Evolutionary conservation across 2,113 vertebrate genomes (phyloP).

Genomic region (Symphodus melops): DNA sequence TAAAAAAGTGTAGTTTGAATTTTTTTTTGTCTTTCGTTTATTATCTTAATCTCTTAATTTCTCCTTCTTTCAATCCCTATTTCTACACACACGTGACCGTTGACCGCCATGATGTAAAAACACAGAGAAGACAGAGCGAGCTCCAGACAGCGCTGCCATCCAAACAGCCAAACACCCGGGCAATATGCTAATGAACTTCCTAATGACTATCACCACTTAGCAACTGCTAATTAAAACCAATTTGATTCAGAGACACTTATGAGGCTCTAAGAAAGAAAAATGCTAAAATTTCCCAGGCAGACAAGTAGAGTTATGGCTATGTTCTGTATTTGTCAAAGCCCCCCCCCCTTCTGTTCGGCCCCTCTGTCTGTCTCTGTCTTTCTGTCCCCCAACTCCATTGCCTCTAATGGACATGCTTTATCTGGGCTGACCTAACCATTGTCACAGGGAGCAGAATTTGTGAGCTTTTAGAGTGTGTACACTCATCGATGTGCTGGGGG

Average conservation of each 20-base stretch:
- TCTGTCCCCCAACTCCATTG: constrained; percentile 77
- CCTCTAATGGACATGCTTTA: constrained; percentile 86
- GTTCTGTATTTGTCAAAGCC: constrained; percentile 72
- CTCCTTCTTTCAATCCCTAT: rapidly evolving
- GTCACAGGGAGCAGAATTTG: constrained; percentile 82
- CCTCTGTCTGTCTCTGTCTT: constrained; percentile 69
- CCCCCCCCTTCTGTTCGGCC: constrained; percentile 53
- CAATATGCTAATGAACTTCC: constrained; percentile 70
- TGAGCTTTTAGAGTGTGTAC: constrained; percentile 82
- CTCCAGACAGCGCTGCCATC: constrained; percentile 26
- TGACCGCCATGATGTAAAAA: rapidly evolving
- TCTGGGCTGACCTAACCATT: constrained; percentile 83
- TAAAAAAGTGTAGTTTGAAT: neutral
- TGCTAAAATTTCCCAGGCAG: constrained; percentile 61
- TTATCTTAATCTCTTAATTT: neutral
- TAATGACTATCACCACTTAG: constrained; percentile 73
- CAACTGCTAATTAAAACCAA: constrained; percentile 74
- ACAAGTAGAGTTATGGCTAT: constrained; percentile 73
- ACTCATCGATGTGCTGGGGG: constrained; percentile 56
- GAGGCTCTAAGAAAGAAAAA: constrained; percentile 27
- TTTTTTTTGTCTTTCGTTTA: neutral
- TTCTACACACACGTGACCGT: neutral
- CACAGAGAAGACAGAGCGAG: constrained; percentile 37
- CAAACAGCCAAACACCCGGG: constrained; percentile 17
- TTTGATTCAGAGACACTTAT: constrained; percentile 72